Evolutionary conservation across 1,140 invertebrate species (phyloP), one percentile per base, ranked within the genome.

Genomic region (Dendroctonus ponderosae): DNA sequence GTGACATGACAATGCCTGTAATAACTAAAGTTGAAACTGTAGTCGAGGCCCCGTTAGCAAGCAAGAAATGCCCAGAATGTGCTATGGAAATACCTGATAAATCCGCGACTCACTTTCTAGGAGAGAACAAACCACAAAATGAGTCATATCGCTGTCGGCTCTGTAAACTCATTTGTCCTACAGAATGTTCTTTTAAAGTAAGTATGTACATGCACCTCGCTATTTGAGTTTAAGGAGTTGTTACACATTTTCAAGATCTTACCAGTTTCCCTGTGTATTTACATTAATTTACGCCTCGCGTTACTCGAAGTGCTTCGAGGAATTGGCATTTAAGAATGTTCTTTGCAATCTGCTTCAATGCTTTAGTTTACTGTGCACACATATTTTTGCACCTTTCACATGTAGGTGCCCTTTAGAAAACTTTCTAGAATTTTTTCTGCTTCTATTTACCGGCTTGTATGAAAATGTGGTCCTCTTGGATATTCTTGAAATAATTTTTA

Each of bases 101-200:
- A 2, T 57, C 72, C 50, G 40, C 43, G 12, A 42, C 60, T 9
- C 76, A 77, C 68, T 75, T 75, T 53, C 11, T 68, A 42, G 65
- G 70, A 1, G 58, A 44, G 12, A 72, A 73, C 26, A 68, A 54
- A 43, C 76, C 76, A 3, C 37, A 65, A 0, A 58, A 70, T 50
- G 69, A 71, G 7, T 50, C n/a, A 7, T 70, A 70, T 12, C 61
- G 48, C 43, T 77, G 76, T 63, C 26, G 9, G 8, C 9, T 12
- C 8, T 84, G 83, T 71, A 76, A 80, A 54, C 81, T 80, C 66
- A 74, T 79, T 53, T 74, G 82, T 48, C 77, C 81, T 5, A 80
- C 78, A 15, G 69, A 53, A 14, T 85, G 83, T 77, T 56, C 66
- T 26, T 62, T 51, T 50, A 54, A 61, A 38, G 65, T 67, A 50